These are phyloP conservation scores for Cydia splendana DNA, from an alignment of 1,140 invertebrate genomes.

Conservation along the genomic window DNA sequence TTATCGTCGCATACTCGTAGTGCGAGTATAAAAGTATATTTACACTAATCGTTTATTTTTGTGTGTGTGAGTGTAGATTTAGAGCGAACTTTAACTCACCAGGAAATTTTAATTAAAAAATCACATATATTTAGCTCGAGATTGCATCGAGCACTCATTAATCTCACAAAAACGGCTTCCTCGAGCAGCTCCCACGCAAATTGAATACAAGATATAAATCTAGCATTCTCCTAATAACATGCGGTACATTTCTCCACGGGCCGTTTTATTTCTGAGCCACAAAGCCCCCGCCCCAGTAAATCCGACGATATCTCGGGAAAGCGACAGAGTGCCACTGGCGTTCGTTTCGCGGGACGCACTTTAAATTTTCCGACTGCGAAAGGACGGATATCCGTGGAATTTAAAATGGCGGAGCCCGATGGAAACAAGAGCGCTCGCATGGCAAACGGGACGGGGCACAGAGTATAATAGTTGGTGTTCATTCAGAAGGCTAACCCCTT, in stretches of 20 bases:
- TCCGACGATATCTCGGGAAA: slow-evolving; percentile 64
- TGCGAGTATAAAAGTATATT: too few species aligned
- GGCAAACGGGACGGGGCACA: not conserved
- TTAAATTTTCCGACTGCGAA: slow-evolving; percentile 62
- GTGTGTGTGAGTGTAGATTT: too few species aligned
- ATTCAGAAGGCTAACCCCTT: not conserved
- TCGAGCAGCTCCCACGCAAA: slow-evolving; percentile 64
- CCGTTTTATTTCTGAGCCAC: slow-evolving; percentile 69
- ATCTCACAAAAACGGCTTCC: slow-evolving; percentile 41
- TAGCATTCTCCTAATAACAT: slow-evolving; percentile 69
- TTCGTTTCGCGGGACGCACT: slow-evolving; percentile 58
- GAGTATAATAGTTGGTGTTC: not conserved
- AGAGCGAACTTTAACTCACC: too few species aligned
- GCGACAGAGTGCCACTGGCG: slow-evolving; percentile 63
- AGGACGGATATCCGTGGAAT: slow-evolving; percentile 56
- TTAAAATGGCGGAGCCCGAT: slow-evolving; percentile 48
- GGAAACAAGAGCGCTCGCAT: slow-evolving; percentile 49
- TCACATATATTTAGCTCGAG: not conserved
- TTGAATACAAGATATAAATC: slow-evolving; percentile 75
- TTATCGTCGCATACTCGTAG: too few species aligned
- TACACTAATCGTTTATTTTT: too few species aligned
- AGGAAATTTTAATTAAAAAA: not conserved
- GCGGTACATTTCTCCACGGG: slow-evolving; percentile 71
- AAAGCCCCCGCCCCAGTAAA: slow-evolving; percentile 70
- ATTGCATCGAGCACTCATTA: slow-evolving; percentile 32